Evolutionary conservation across 2,888 invertebrate genomes (phyloP).

Genomic region (Hydriomena furcata): DNA sequence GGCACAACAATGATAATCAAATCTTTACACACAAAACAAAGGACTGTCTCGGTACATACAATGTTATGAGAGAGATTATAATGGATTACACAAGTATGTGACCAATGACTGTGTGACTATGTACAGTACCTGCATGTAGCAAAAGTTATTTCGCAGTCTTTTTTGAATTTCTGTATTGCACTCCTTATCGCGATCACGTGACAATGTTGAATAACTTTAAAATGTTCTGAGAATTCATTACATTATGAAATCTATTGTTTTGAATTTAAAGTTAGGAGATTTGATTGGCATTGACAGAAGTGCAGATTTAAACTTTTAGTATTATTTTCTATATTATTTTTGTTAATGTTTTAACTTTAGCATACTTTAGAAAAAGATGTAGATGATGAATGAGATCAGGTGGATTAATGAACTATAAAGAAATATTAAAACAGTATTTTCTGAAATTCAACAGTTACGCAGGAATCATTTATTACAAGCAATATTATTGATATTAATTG

Average conservation of each 20-base stretch:
- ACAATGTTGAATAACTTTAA: background rate
- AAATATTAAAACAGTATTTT: conserved; percentile 9
- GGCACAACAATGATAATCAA: conserved; percentile 27
- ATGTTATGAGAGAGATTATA: background rate
- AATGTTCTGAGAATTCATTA: conserved; percentile 2
- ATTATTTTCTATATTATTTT: conserved; percentile 3
- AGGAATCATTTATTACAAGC: conserved; percentile 19
- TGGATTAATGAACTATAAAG: conserved; percentile 3
- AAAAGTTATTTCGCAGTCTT: background rate
- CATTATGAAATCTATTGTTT: no score
- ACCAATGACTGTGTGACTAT: background rate
- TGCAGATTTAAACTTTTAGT: background rate
- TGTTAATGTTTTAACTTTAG: conserved; percentile 11
- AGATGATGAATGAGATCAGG: conserved; percentile 7
- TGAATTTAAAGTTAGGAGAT: no score
- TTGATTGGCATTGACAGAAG: conserved; percentile 16
- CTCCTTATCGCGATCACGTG: conserved; percentile 10
- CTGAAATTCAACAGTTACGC: conserved; percentile 8
- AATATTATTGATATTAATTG: conserved; percentile 15
- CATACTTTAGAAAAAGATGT: conserved; percentile 14
- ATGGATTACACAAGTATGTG: background rate
- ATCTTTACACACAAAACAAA: conserved; percentile 16
- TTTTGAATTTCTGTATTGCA: background rate
- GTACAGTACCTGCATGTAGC: no score
- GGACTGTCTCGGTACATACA: background rate